A percentile compares a stretch with the other conserved stretches of the same genome.
These are phyloP conservation scores for Silurus meridionalis DNA, from an alignment of 2,113 vertebrate species.

Conservation along the genomic window DNA sequence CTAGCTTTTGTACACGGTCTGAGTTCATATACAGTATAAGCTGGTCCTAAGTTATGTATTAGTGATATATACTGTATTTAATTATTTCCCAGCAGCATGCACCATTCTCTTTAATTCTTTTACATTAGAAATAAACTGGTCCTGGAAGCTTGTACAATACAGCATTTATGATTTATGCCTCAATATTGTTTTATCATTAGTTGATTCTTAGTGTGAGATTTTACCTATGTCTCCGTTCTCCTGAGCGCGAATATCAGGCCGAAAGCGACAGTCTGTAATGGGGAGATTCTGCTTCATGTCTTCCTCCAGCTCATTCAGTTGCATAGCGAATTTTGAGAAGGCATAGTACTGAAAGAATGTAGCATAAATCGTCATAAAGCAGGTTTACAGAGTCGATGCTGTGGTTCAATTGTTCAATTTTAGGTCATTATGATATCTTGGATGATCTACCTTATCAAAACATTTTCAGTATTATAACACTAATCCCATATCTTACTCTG, in stretches of 20 bases:
- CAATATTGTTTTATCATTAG: too few relatives aligned
- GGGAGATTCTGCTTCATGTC: slow-evolving; percentile 88
- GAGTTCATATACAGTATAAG: not conserved
- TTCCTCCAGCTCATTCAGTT: slow-evolving; percentile 90
- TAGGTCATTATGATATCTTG: not conserved
- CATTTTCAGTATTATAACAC: not conserved
- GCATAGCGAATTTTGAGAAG: slow-evolving; percentile 93
- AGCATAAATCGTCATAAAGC: not conserved
- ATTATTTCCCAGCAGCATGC: too few relatives aligned
- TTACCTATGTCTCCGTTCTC: slow-evolving; percentile 96
- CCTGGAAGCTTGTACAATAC: too few relatives aligned
- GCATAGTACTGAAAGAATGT: slow-evolving; percentile 85
- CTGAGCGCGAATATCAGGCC: slow-evolving; percentile 94
- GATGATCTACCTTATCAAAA: not conserved
- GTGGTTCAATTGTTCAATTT: not conserved
- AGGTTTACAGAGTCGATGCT: not conserved
- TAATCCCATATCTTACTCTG: not conserved
- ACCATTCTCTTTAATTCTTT: too few relatives aligned
- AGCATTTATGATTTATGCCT: too few relatives aligned
- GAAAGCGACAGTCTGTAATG: slow-evolving; percentile 88
- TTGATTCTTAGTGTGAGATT: too few relatives aligned
- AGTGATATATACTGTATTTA: too few relatives aligned
- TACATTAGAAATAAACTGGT: too few relatives aligned
- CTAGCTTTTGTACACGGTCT: not conserved
- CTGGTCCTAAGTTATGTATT: too few relatives aligned